Evolutionary conservation across 2,888 invertebrate genomes (phyloP).

Genomic region (Leptinotarsa juncta): DNA sequence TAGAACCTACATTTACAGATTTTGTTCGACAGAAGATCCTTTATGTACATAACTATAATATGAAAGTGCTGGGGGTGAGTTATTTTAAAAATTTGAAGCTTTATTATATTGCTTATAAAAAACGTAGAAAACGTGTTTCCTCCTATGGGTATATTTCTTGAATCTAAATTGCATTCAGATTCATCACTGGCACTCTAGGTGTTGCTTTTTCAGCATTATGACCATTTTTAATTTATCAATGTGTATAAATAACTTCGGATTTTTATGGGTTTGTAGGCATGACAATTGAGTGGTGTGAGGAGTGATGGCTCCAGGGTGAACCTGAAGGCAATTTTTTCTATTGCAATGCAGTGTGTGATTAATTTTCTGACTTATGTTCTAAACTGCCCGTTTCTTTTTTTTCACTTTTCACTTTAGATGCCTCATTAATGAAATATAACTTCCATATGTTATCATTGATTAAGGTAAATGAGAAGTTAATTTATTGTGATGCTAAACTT

Average conservation of each 20-base stretch:
- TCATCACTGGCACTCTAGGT: background rate
- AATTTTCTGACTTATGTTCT: background rate
- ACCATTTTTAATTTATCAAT: background rate
- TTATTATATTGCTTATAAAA: constrained; percentile 13
- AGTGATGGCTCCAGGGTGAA: background rate
- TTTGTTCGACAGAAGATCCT: constrained; percentile 46
- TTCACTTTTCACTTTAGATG: too few species aligned
- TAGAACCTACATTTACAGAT: constrained; percentile 44
- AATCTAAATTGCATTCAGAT: background rate
- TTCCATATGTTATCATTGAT: too few species aligned
- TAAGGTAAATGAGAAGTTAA: too few species aligned
- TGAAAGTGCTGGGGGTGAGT: constrained; percentile 50
- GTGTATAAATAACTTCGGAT: background rate
- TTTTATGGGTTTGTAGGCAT: background rate
- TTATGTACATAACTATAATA: constrained; percentile 51
- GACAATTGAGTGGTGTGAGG: background rate
- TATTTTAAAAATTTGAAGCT: background rate
- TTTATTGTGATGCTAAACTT: too few species aligned
- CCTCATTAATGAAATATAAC: too few species aligned
- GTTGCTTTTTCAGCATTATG: too few species aligned
- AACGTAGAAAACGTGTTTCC: constrained; percentile 5
- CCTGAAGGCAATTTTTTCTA: constrained; percentile 2
- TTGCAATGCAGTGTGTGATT: constrained; percentile 5
- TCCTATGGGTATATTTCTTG: constrained; percentile 3
- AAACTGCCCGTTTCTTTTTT: too few species aligned